A percentile compares a stretch with the other conserved stretches of the same genome.
Evolutionary conservation across 2,113 vertebrate genomes (phyloP).

Genomic region (Calidris pygmaea): DNA sequence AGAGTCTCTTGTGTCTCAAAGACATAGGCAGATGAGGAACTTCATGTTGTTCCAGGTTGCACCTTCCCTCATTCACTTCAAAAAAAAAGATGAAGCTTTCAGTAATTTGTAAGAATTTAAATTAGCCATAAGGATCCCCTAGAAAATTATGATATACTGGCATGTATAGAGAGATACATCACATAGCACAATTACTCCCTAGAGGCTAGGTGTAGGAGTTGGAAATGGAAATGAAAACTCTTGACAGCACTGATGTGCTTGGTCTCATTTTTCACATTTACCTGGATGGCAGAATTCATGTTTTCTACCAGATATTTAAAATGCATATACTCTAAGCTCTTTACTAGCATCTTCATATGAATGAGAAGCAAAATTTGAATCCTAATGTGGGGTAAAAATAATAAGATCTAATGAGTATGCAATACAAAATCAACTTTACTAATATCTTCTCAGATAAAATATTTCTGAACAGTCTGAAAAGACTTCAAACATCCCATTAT

Average conservation of each 20-base stretch:
- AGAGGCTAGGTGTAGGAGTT: neutral
- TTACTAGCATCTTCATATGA: neutral
- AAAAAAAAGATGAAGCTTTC: neutral
- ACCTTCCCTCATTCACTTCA: neutral
- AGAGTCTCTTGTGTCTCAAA: neutral
- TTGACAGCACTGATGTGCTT: neutral
- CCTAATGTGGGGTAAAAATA: conserved; percentile 4
- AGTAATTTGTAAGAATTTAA: neutral
- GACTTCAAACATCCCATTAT: conserved; percentile 59
- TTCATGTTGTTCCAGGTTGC: neutral
- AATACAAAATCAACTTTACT: conserved; percentile 29
- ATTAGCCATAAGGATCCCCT: neutral
- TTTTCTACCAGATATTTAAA: neutral
- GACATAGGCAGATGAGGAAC: neutral
- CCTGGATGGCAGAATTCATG: neutral
- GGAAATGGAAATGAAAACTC: conserved; percentile 9
- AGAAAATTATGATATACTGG: neutral
- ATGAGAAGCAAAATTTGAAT: conserved; percentile 8
- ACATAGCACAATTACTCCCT: neutral
- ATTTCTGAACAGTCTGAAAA: conserved; percentile 47
- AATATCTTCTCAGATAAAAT: conserved; percentile 46
- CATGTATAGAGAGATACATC: neutral
- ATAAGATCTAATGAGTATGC: conserved; percentile 11
- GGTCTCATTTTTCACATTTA: neutral
- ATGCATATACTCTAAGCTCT: neutral